Evolutionary conservation across 2,888 invertebrate genomes (phyloP).

Genomic region (Pasiphila rectangulata): DNA sequence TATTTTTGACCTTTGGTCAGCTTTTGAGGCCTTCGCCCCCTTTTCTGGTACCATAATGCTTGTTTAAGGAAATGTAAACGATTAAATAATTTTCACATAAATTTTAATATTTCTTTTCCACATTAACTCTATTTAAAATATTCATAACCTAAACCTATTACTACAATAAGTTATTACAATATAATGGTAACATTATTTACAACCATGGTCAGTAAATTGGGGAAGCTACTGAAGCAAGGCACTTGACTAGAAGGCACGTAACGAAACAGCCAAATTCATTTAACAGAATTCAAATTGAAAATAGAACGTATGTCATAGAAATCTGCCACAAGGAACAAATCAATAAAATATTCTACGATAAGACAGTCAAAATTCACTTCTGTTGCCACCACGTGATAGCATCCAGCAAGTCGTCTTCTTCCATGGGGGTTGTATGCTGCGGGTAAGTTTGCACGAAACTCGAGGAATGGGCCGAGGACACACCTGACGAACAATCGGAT

Average conservation of each 20-base stretch:
- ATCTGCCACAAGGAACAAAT: too few species aligned
- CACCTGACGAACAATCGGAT: conserved; percentile 83
- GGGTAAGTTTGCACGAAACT: conserved; percentile 44
- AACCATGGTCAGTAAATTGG: conserved; percentile 3
- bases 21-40: too few species aligned
- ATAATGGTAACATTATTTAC: conserved; percentile 24
- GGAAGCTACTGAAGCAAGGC: conserved; percentile 13
- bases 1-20: too few species aligned
- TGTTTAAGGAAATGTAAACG: neutral
- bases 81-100: neutral
- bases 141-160: conserved; percentile 32
- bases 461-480: conserved; percentile 65
- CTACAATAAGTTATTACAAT: conserved; percentile 21
- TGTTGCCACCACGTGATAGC: conserved; percentile 91
- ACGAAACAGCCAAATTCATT: neutral
- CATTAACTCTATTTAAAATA: conserved; percentile 21
- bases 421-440: conserved; percentile 83
- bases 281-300: too few species aligned
- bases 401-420: conserved; percentile 91
- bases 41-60: neutral
- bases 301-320: too few species aligned
- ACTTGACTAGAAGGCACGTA: conserved; percentile 49
- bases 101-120: neutral
- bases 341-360: too few species aligned
- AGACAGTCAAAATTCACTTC: conserved; percentile 57